These are phyloP conservation scores for Narcine bancroftii DNA, from an alignment of 2,113 vertebrate species.

Conservation along the genomic window DNA sequence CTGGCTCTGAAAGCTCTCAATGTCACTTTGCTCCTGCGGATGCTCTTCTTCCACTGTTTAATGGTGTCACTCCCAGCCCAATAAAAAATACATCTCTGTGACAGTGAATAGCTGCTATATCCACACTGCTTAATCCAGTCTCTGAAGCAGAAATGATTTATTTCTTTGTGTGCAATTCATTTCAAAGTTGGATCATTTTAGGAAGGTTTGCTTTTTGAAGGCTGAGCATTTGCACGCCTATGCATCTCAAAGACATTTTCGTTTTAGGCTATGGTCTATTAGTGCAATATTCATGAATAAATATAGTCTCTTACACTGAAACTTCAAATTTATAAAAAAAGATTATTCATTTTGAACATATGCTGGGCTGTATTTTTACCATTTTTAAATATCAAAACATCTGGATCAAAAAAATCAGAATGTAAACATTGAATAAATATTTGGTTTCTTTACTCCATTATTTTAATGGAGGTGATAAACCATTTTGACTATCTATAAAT, in stretches of 20 bases:
- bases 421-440: neutral
- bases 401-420: neutral
- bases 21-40: slow-evolving; percentile 29
- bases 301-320: neutral
- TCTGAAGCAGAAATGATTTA: slow-evolving; percentile 9
- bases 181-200: slow-evolving; percentile 24
- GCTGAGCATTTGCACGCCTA: neutral
- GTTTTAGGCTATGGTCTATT: neutral
- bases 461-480: neutral
- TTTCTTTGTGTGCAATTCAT: slow-evolving; percentile 20
- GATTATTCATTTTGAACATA: neutral
- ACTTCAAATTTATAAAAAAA: slow-evolving; percentile 1
- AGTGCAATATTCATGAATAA: neutral
- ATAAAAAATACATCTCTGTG: slow-evolving; percentile 31
- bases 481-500: too few relatives aligned
- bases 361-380: neutral
- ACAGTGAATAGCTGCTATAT: slow-evolving; percentile 26
- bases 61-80: slow-evolving; percentile 33
- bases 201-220: neutral
- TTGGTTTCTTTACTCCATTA: neutral
- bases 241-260: neutral
- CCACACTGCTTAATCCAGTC: slow-evolving; percentile 5
- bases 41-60: slow-evolving; percentile 17
- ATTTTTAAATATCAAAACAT: neutral
- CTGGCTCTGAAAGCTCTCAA: slow-evolving; percentile 36